A percentile compares a stretch with the other conserved stretches of the same genome.
These are phyloP conservation scores for Parazoanthus darwini DNA, from an alignment of 92 coral and sea anemone species.

Conservation along the genomic window DNA sequence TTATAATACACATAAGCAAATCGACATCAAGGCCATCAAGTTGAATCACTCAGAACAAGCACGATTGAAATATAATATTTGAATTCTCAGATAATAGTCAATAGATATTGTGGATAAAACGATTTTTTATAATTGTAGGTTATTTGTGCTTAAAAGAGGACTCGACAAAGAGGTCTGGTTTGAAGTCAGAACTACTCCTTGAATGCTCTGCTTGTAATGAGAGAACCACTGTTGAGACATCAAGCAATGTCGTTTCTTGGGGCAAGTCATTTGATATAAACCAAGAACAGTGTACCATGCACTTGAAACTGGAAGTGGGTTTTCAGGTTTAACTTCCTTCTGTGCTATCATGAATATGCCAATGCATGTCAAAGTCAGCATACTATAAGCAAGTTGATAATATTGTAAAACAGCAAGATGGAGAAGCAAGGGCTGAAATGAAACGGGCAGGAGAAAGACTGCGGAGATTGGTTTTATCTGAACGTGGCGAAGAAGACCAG, in stretches of 20 bases:
- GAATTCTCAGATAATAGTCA: too few species aligned
- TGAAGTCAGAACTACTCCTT: slow-evolving; percentile 29
- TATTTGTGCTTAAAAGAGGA: neutral
- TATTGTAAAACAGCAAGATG: slow-evolving; percentile 30
- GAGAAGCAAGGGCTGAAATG: slow-evolving; percentile 55
- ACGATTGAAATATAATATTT: too few species aligned
- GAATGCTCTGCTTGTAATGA: slow-evolving; percentile 37
- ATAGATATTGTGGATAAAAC: too few species aligned
- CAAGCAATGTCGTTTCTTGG: neutral
- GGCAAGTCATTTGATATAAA: slow-evolving; percentile 31
- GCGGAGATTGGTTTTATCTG: slow-evolving; percentile 2
- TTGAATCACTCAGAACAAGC: too few species aligned
- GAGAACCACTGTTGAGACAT: slow-evolving; percentile 7
- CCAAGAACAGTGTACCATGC: slow-evolving; percentile 44
- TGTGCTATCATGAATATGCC: slow-evolving; percentile 57
- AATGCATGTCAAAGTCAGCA: slow-evolving; percentile 37
- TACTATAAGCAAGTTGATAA: slow-evolving; percentile 47
- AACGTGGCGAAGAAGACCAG: slow-evolving; percentile 17
- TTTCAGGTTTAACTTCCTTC: slow-evolving; percentile 47
- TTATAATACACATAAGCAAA: too few species aligned
- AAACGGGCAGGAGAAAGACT: slow-evolving; percentile 37
- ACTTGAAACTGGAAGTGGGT: slow-evolving; percentile 50
- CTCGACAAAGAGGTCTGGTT: slow-evolving; percentile 14
- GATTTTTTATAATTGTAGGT: neutral
- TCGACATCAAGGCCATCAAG: too few species aligned